Percentiles rank a stretch among this genome's conserved stretches.
Evolutionary conservation across 2,113 vertebrate species (phyloP).

Genomic region (Burhinus oedicnemus): DNA sequence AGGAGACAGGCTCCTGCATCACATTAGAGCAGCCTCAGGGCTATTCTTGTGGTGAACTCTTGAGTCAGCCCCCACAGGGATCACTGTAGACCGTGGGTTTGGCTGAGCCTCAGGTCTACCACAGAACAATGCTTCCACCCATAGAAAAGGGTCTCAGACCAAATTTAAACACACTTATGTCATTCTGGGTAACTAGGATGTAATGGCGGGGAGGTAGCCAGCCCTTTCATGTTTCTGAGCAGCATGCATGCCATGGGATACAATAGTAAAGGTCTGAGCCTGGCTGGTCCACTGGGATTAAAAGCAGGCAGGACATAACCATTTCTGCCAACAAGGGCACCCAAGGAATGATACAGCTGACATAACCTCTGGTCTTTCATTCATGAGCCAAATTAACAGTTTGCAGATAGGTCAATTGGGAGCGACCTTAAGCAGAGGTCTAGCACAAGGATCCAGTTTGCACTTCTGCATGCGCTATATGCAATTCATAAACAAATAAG

Average conservation of each 20-base stretch:
- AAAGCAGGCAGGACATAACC: not conserved
- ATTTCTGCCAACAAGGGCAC: not conserved
- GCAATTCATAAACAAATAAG: not conserved
- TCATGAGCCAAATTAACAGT: not conserved
- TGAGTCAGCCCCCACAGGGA: not conserved
- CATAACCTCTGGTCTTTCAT: not conserved
- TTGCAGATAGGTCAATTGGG: not conserved
- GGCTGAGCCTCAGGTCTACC: not conserved
- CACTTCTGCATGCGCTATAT: not conserved
- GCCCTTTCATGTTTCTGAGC: not conserved
- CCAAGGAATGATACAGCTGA: not conserved
- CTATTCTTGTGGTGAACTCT: not conserved
- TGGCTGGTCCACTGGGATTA: not conserved
- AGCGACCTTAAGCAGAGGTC: not conserved
- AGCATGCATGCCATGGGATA: not conserved
- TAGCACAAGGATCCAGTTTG: not conserved
- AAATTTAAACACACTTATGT: not conserved
- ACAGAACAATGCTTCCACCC: not conserved
- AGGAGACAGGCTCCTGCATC: not conserved
- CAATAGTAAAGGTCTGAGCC: not conserved
- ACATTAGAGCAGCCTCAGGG: not conserved
- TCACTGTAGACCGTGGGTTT: not conserved
- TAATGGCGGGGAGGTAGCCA: not conserved
- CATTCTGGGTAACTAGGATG: not conserved
- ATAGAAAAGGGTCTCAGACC: not conserved